Evolutionary conservation across 2,113 vertebrate species (phyloP), one percentile per base, ranked within the genome.

Genomic region (Syrmaticus mikado): DNA sequence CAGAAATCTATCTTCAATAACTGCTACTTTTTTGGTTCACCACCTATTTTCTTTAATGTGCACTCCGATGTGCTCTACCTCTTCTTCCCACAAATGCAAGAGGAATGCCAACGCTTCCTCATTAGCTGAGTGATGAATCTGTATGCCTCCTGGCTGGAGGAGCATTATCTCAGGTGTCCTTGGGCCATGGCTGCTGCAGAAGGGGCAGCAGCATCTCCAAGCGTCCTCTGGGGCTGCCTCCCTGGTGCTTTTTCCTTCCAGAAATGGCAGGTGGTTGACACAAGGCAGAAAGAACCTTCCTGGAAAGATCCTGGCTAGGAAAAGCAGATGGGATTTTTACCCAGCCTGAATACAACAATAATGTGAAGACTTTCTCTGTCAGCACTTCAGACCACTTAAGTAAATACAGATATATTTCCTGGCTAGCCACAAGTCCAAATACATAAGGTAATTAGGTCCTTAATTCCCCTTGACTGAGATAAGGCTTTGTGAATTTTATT

Each of bases 261-360:
- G n/a, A 87, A 95, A 17, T 93, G 24, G 46, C 67, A 70, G 27
- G 46, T 70, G 87, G 87, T 85, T 94, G 93, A 91, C 87, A 93
- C 32, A 64, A 91, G 79, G 87, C 93, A 95, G 93, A 94, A 91
- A 68, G 79, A 85, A 74, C 60, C 79, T 94, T 94, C 87, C 75
- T 92, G 70, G 87, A 91, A 89, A 95, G 90, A 93, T 90, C 60
- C 93, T 94, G 90, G 90, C 75, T 89, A 72, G 68, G 83, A 76
- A 68, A 88, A 92, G 57, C 90, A 90, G 82, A 94, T 95, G 90
- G 85, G 52, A 61, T 78, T 92, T 94, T 94, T 83, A 73, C 76
- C 87, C 65, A 83, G 82, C 45, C 50, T 90, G 80, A 86, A 78
- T 95, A 90, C 57, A 71, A 46, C 64, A 79, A 64, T 90, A 84